A percentile compares a stretch with the other conserved stretches of the same genome.
Conservation (phyloP, 2,113 vertebrate genomes). For the Ramphastos sulfuratus region DNA sequence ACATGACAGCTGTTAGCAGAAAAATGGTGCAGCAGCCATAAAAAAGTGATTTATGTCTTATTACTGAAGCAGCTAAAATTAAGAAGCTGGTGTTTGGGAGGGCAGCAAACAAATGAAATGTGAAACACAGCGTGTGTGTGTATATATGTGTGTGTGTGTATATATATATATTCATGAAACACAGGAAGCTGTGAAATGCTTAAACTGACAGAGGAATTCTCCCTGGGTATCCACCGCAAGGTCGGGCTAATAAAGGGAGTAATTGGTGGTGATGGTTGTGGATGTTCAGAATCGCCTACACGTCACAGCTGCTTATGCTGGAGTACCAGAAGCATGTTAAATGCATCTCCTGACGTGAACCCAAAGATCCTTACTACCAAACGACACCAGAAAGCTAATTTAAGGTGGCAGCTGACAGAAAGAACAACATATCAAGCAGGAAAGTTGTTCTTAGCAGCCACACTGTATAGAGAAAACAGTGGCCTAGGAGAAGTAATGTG, state of each 20-base stretch:
- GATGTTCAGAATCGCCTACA: constrained; percentile 50
- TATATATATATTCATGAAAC: constrained; percentile 24
- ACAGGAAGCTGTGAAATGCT: constrained; percentile 41
- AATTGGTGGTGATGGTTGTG: constrained; percentile 65
- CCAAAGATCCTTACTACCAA: neutral
- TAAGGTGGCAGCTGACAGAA: constrained; percentile 29
- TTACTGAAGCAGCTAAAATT: constrained; percentile 58
- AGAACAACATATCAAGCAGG: neutral
- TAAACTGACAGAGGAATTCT: constrained; percentile 57
- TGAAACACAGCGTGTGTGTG: neutral
- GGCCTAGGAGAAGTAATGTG: neutral
- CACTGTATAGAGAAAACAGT: neutral
- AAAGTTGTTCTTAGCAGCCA: constrained; percentile 20
- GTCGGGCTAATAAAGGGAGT: constrained; percentile 50
- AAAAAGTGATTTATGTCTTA: constrained; percentile 69
- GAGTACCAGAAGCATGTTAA: constrained; percentile 27
- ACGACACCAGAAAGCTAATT: constrained; percentile 11
- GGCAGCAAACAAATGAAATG: constrained; percentile 58
- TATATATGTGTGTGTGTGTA: neutral
- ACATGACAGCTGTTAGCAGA: constrained; percentile 65
- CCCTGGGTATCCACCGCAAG: constrained; percentile 20
- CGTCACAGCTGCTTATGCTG: constrained; percentile 25
- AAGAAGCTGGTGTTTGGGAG: constrained; percentile 23
- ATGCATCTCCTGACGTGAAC: constrained; percentile 20
- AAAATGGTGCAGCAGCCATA: constrained; percentile 62